Base-by-base conservation (phyloP, 2,888 invertebrate genomes). In the Drosophila imparisetae region DNA sequence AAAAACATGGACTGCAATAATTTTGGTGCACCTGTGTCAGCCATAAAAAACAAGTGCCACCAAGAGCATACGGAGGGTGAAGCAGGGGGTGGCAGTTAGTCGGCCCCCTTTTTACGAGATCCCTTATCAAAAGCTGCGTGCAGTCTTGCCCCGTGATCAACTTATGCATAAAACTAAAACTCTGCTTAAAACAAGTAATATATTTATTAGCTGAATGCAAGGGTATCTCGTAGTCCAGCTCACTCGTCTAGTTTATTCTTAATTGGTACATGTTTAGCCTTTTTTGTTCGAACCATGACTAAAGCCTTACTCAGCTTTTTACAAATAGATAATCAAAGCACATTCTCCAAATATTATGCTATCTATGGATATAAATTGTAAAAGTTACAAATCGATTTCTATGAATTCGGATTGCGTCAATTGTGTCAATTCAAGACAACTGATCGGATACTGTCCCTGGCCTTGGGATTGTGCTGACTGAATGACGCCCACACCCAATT, bases 251-350 rank as follows among this genome's bases (percentile, higher is more conserved):
- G 13, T 8, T 15, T 24, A 13, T 21, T 42, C 36, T 40, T 50
- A 30, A 15, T 32, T 7, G 21, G 15, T 11, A 7, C 15, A 10
- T 34, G 54, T 30, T 32, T 45, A 30, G 38, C 7, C 32, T 30
- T 24, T 18, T 55, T 11, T n/a, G 27, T 32, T 15, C 1, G 55
- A n/a, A 13, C 15, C 45, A 15, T 45, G 45, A 8, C 7, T 45
- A 45, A 36, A 30, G 52, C 40, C 24, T 67, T 67, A 67, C 18
- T 68, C 69, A 69, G 68, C 59, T 30, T 1, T 58, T 30, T 42
- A 30, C 13, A 8, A 40, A 29, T 40, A 4, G 2, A 1, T 24
- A 45, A 21, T 45, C 21, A 57, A 29, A 29, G 21, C 27, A 50
- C 29, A 50, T n/a, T 50, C 49, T 24, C 36, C 36, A 29, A 45